Percentiles rank a stretch among this genome's conserved stretches.
Evolutionary conservation across 2,888 invertebrate species (phyloP).

Genomic region (Protula sp.): DNA sequence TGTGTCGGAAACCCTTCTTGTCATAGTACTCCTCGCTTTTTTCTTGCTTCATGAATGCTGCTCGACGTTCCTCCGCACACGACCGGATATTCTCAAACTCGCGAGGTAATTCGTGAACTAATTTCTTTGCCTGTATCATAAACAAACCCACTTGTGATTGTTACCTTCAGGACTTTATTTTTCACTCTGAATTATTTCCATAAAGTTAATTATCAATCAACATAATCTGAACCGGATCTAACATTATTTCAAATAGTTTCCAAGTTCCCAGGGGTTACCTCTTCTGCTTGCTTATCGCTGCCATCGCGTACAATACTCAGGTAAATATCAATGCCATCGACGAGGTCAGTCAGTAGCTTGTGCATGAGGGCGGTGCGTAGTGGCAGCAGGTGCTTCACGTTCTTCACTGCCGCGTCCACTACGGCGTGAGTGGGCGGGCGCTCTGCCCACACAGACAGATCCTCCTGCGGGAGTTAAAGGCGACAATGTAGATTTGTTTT

Average conservation of each 20-base stretch:
- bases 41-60: background rate
- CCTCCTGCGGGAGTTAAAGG: slow-evolving; percentile 24
- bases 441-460: slow-evolving; percentile 32
- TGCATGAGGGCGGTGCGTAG: slow-evolving; percentile 35
- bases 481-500: background rate
- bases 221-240: no score
- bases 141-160: no score
- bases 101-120: no score
- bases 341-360: slow-evolving; percentile 40
- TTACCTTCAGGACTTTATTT: no score
- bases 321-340: slow-evolving; percentile 42
- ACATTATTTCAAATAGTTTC: no score
- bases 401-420: slow-evolving; percentile 31
- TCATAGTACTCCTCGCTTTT: background rate
- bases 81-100: background rate
- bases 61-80: background rate
- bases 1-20: background rate
- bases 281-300: no score
- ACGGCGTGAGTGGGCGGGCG: slow-evolving; percentile 6
- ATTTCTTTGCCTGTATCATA: no score
- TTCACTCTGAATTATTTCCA: background rate
- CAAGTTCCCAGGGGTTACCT: no score
- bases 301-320: slow-evolving; percentile 37
- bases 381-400: slow-evolving; percentile 34
- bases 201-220: background rate